Base-by-base conservation (phyloP, 2,797 vertebrate species). In the Anguilla pacifica region DNA sequence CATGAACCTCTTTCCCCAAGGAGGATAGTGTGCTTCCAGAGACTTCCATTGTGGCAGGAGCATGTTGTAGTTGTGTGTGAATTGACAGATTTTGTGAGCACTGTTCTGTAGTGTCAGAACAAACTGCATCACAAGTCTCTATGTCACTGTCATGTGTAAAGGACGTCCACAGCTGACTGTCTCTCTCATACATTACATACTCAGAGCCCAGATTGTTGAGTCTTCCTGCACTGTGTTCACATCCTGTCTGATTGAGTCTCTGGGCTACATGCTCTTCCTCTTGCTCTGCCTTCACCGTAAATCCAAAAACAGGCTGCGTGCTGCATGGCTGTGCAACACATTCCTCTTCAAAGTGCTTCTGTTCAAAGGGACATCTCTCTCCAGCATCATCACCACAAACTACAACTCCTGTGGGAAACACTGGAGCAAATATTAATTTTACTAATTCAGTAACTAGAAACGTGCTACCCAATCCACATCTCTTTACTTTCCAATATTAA, bases 81-180 rank as follows among this genome's bases (percentile, higher is more conserved):
- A 59, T 59, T 49, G 64, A 70, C 64, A 72, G 64, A 31, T n/a
- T 35, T 25, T 85, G 87, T 10, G 67, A 74, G 53, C 55, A 84
- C 31, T 74, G 82, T 51, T 82, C 79, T 82, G 79, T 82, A 51
- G 79, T 94, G 0, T 94, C 94, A 0, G 94, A 95, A 85, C 95
- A 96, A 88, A 95, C 93, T 0, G 94, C 93, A 84, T 95, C 95
- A 15, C 90, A 93, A 0, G 93, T 51, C 4, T 96, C 95, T 94
- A 85, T 79, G 85, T 85, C 70, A 35, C 84, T n/a, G 82, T 95
- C 94, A 86, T 95, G 94, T 0, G 95, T 94, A 25, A 96, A 93
- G 83, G 95, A 94, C 0, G 94, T 94, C 95, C 95, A 96, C 1
- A 95, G 92, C 88, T 95, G 94, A 22, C 88, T 93, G 86, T 94